Base-by-base conservation (phyloP, 2,113 vertebrate genomes). In the Oreochromis tanganicae region DNA sequence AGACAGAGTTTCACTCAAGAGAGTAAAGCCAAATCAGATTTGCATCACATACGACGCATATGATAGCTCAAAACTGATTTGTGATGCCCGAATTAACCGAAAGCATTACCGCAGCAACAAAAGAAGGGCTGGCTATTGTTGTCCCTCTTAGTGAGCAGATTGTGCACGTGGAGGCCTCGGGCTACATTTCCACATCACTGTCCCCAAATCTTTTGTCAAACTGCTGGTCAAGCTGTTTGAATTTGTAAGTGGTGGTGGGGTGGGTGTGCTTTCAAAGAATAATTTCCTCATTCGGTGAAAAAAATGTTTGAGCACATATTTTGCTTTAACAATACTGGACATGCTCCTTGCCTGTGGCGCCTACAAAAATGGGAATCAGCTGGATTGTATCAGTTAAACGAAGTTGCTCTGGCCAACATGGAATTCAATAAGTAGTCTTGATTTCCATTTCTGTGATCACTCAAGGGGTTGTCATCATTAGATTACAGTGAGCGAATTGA, bases 331-430 rank as follows among this genome's bases (percentile, higher is more conserved):
- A 85, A 86, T 80, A 21, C 75, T 48, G 88, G 90, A 90, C 87
- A 90, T 89, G 81, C 88, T 80, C 83, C 57, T 38, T 5, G 91
- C 94, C 94, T 57, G 59, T 92, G 92, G 94, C 88, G 36, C 89
- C 57, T 48, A 55, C 66, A 27, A 85, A 88, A 89, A 90, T 46
- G 55, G 79, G 73, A 95, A 91, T 91, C 82, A 84, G 88, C 85
- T 63, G 89, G 93, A 95, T 94, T 90, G 84, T 94, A 95, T 96
- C 94, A 92, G 68, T 92, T 90, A 91, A 94, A 94, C 93, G 91
- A 94, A 93, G 86, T 91, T 93, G 68, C 93, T 94, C 88, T 61
- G 83, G 82, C 85, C 57, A 14, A 87, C 34, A 91, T 86, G 59
- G 90, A 94, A 94, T 95, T 94, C 90, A 94, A 93, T 95, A 94